These are phyloP conservation scores for Sinocyclocheilus anophthalmus DNA, from an alignment of 2,113 vertebrate species.

Conservation along the genomic window DNA sequence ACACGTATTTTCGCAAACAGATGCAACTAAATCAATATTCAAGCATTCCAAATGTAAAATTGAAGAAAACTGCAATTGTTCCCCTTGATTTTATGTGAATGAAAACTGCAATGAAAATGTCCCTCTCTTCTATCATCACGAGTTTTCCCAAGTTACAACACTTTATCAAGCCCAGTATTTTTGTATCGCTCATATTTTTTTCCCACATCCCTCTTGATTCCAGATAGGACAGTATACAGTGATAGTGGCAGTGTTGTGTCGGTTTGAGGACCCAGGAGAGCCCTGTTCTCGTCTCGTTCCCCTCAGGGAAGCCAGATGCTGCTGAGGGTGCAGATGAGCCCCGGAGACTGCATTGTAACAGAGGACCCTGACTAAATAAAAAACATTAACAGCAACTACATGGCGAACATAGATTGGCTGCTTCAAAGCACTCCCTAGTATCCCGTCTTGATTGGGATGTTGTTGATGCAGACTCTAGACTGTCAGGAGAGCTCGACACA, in stretches of 20 bases:
- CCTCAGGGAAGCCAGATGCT: constrained; percentile 48
- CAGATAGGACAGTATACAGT: constrained; percentile 2
- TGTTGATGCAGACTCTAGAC: constrained; percentile 27
- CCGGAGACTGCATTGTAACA: constrained; percentile 6
- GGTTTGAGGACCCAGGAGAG: neutral
- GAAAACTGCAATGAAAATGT: neutral
- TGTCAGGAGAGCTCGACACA: constrained; percentile 19
- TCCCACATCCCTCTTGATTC: neutral
- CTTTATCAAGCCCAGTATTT: neutral
- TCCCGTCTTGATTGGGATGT: neutral
- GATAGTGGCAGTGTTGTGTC: constrained; percentile 33
- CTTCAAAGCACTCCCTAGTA: neutral
- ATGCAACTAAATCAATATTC: neutral
- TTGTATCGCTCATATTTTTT: neutral
- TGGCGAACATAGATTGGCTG: neutral
- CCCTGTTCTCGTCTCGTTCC: constrained; percentile 1
- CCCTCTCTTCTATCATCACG: neutral
- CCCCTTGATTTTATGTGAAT: neutral
- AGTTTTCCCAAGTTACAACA: neutral
- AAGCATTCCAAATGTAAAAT: neutral
- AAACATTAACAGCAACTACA: constrained; percentile 8
- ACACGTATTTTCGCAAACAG: neutral
- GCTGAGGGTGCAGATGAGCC: neutral
- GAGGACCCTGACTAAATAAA: constrained; percentile 18
- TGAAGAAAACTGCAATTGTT: neutral